Evolutionary conservation across 2,797 vertebrate genomes (phyloP).

Genomic region (Thamnophis elegans): DNA sequence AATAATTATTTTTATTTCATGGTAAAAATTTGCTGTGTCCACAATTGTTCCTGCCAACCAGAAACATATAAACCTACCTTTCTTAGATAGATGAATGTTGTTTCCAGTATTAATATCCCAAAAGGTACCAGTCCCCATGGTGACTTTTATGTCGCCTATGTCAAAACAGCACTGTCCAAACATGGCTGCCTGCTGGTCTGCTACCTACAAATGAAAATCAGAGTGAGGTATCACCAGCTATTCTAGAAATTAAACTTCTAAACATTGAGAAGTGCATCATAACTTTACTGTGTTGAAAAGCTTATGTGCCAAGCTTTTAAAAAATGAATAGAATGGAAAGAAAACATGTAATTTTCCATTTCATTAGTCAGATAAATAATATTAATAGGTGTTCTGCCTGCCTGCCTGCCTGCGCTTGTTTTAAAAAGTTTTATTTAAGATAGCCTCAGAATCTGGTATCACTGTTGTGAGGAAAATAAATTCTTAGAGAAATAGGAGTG

Average conservation of each 20-base stretch:
- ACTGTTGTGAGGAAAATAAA: background rate
- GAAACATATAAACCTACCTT: slow-evolving; percentile 40
- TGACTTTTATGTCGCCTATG: slow-evolving; percentile 89
- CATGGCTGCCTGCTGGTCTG: slow-evolving; percentile 96
- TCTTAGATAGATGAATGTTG: slow-evolving; percentile 71
- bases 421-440: background rate
- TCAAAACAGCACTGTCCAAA: slow-evolving; percentile 97
- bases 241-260: background rate
- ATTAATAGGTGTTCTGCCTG: background rate
- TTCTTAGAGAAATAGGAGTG: background rate
- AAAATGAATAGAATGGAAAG: background rate
- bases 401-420: background rate
- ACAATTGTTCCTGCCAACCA: background rate
- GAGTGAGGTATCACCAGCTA: background rate
- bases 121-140: slow-evolving; percentile 96
- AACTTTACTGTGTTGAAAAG: background rate
- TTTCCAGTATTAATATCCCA: slow-evolving; percentile 92
- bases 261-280: background rate
- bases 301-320: background rate
- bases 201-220: slow-evolving; percentile 76
- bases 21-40: background rate
- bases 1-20: background rate
- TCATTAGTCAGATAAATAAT: background rate
- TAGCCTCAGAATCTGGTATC: background rate
- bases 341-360: background rate